Conservation (phyloP, 64 coral and sea anemone species). For the Pocillopora verrucosa region DNA sequence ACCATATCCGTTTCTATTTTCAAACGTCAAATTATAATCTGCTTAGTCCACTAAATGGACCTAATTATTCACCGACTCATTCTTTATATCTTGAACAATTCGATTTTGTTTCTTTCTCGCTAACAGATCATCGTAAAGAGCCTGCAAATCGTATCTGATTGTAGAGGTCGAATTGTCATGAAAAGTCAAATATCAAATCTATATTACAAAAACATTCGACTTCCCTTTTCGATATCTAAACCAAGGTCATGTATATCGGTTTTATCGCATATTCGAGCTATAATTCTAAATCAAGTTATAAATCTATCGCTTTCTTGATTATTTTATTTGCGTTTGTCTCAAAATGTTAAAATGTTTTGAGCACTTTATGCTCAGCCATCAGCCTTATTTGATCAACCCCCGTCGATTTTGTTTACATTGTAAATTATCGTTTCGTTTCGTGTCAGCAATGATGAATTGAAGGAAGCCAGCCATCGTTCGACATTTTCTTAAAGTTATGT, state of each 20-base stretch:
- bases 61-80: not conserved
- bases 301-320: not conserved
- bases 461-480: not conserved
- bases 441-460: not conserved
- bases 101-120: not conserved
- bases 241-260: not conserved
- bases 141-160: not conserved
- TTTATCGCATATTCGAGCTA: not conserved
- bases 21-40: not conserved
- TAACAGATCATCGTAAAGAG: not conserved
- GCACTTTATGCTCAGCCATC: too few relatives aligned
- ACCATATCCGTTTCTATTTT: not conserved
- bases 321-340: not conserved
- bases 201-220: not conserved
- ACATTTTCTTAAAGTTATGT: not conserved
- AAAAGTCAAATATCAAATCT: not conserved
- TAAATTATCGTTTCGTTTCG: not conserved
- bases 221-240: not conserved
- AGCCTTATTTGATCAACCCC: not conserved
- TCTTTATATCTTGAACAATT: not conserved
- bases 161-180: not conserved
- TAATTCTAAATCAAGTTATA: not conserved
- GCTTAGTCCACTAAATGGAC: not conserved
- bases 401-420: slow-evolving; percentile 28
- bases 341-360: slow-evolving; percentile 1